Percentiles rank a stretch among this genome's conserved stretches.
phyloP scores from a whole-genome alignment of 1,140 invertebrate species.

The Theocolax elegans region DNA sequence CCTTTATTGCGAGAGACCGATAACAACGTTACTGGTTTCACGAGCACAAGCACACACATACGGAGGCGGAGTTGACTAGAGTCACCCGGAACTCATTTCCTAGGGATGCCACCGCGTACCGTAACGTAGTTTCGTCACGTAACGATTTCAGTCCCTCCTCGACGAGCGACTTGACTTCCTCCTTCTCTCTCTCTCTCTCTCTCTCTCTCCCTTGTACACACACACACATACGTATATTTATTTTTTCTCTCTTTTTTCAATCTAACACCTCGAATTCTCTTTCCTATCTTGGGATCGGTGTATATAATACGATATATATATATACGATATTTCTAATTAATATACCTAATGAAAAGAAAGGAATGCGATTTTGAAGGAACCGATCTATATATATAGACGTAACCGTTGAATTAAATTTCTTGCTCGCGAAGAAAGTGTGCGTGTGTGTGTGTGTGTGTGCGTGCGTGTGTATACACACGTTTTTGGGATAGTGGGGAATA shows the following conservation, averaged over 20 bases:
- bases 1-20: neutral
- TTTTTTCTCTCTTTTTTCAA: neutral
- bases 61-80: neutral
- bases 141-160: conserved; percentile 45
- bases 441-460: too few relatives aligned
- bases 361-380: too few relatives aligned
- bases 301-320: too few relatives aligned
- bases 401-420: too few relatives aligned
- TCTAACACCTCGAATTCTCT: neutral
- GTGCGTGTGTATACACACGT: too few relatives aligned
- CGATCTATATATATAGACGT: too few relatives aligned
- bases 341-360: too few relatives aligned
- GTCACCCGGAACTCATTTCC: conserved; percentile 40
- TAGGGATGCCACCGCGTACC: conserved; percentile 6
- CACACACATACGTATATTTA: neutral
- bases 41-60: neutral
- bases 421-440: too few relatives aligned
- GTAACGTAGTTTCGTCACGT: conserved; percentile 58
- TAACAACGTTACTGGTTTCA: conserved; percentile 26
- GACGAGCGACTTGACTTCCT: neutral
- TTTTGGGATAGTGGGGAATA: too few relatives aligned
- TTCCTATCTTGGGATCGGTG: too few relatives aligned
- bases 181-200: neutral
- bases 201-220: neutral
- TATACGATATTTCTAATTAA: too few relatives aligned